Evolutionary conservation across 1,140 invertebrate genomes (phyloP).

Genomic region (Eupristina koningsbergeri): DNA sequence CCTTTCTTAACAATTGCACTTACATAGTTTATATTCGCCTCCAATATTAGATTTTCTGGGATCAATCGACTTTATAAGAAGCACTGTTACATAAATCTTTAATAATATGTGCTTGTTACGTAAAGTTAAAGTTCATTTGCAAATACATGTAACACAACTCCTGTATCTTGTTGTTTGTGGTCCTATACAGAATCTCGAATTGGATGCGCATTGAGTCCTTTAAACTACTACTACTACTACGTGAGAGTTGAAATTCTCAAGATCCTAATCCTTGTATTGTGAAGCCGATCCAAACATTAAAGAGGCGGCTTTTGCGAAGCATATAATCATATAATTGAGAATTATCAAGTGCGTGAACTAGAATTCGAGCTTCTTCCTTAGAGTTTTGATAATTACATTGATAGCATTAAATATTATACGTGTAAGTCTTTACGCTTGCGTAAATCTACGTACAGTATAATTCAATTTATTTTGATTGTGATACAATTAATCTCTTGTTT

Average conservation of each 20-base stretch:
- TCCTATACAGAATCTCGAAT: neutral
- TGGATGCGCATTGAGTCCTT: neutral
- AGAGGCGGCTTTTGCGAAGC: neutral
- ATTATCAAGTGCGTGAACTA: slow-evolving; percentile 16
- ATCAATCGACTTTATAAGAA: too few relatives aligned
- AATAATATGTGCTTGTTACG: slow-evolving; percentile 5
- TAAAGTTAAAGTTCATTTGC: neutral
- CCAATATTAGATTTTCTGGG: too few relatives aligned
- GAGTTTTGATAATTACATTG: slow-evolving; percentile 21
- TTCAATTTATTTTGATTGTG: neutral
- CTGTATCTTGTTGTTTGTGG: neutral
- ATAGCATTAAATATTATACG: neutral
- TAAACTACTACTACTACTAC: neutral
- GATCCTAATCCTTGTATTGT: neutral
- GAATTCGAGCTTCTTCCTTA: neutral
- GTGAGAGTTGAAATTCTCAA: neutral
- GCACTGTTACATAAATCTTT: too few relatives aligned
- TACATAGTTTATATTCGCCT: too few relatives aligned
- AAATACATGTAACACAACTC: neutral
- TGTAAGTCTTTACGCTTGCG: neutral
- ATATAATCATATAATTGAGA: slow-evolving; percentile 20
- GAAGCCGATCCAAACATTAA: neutral
- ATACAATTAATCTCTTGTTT: slow-evolving; percentile 23
- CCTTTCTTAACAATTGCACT: too few relatives aligned
- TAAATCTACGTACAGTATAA: neutral